phyloP scores from a whole-genome alignment of 2,797 vertebrate genomes.

The Erpetoichthys calabaricus region DNA sequence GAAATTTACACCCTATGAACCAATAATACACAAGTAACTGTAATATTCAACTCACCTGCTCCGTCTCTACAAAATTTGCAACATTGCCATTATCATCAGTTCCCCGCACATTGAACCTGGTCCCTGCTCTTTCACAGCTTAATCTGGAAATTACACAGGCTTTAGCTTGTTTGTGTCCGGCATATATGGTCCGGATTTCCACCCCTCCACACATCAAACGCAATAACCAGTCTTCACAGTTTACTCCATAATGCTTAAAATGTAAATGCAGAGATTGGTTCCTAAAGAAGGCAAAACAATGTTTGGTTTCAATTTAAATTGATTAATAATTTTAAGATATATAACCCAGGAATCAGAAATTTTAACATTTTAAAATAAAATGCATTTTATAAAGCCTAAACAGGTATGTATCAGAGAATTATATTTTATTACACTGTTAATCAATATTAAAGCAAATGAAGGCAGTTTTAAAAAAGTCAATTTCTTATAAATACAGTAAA shows the following conservation, averaged over 20 bases:
- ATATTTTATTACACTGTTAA: too few species aligned
- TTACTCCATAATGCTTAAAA: slow-evolving; percentile 91
- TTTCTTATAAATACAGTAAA: too few species aligned
- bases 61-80: slow-evolving; percentile 95
- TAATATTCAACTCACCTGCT: slow-evolving; percentile 63
- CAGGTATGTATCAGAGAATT: too few species aligned
- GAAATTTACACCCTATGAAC: too few species aligned
- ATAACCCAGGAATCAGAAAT: too few species aligned
- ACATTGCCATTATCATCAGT: slow-evolving; percentile 93
- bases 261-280: slow-evolving; percentile 92
- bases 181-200: slow-evolving; percentile 92
- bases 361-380: too few species aligned
- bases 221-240: slow-evolving; percentile 89
- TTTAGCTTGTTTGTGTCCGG: slow-evolving; percentile 93
- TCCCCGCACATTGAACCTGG: slow-evolving; percentile 86
- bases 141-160: slow-evolving; percentile 92
- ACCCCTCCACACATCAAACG: slow-evolving; percentile 95
- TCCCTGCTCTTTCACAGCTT: slow-evolving; percentile 90
- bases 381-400: neutral
- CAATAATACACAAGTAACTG: too few species aligned
- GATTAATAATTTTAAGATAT: too few species aligned
- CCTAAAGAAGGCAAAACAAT: slow-evolving; percentile 41
- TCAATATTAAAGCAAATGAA: too few species aligned
- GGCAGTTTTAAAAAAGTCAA: too few species aligned
- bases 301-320: too few species aligned